Conservation (phyloP, 2,888 invertebrate species). For the Tenthredo notha region DNA sequence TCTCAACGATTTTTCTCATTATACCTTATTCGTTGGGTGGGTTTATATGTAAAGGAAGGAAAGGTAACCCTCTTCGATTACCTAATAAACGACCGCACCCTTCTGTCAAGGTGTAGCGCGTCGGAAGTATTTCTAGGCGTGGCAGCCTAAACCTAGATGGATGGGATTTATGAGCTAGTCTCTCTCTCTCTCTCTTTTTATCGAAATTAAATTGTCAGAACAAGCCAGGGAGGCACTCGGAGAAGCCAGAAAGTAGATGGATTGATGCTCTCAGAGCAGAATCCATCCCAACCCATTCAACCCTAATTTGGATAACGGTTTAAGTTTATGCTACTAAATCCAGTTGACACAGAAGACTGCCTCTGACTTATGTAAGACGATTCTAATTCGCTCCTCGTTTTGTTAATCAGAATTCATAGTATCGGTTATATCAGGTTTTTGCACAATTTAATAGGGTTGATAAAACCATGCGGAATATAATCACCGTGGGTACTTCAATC, state of each 20-base stretch:
- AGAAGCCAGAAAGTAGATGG: constrained; percentile 39
- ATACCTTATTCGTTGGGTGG: background rate
- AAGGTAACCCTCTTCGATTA: constrained; percentile 40
- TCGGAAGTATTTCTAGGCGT: constrained; percentile 53
- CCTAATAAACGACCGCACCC: constrained; percentile 47
- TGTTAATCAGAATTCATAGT: constrained; percentile 9
- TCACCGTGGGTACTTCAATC: background rate
- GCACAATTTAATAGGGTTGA: background rate
- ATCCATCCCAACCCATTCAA: constrained; percentile 5
- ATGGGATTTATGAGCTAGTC: constrained; percentile 47
- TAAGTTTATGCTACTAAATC: constrained; percentile 26
- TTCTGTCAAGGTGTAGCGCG: constrained; percentile 42
- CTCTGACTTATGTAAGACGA: background rate
- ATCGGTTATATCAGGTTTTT: background rate
- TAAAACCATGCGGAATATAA: background rate
- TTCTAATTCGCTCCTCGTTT: background rate
- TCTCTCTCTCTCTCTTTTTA: constrained; percentile 26
- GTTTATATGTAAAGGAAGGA: background rate
- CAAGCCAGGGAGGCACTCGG: constrained; percentile 20
- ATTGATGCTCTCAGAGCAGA: constrained; percentile 25
- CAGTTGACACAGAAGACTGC: constrained; percentile 21
- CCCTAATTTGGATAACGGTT: constrained; percentile 41
- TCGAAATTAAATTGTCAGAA: constrained; percentile 51
- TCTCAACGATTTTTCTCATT: background rate
- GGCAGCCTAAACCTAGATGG: constrained; percentile 51